Evolutionary conservation across 2,888 invertebrate species (phyloP), one percentile per base, ranked within the genome.

Genomic region (Alviniconcha strummeri): DNA sequence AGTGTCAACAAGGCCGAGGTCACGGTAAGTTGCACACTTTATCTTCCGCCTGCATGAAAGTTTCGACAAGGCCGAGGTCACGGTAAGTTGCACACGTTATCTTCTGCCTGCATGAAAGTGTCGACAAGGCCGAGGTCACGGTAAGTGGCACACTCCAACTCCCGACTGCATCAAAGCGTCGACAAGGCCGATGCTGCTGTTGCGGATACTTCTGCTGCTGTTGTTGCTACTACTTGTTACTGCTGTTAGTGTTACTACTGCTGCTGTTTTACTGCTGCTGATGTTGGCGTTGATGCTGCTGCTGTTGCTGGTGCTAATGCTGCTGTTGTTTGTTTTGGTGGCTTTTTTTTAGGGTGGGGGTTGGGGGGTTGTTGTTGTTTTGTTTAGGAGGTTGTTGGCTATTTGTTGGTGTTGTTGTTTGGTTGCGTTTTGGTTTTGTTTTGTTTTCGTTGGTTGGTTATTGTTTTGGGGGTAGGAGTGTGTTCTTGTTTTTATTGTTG

Each of bases 21-120:
- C 8, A 36, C 17, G 71, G 52, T 36, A 36, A 0, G 3, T 36
- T 36, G 36, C 1, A 36, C 0, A 64, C 15, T 11, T 4, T 4
- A 64, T 7, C 36, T 85, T 85, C 64, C 75, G 71, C n/a, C 55
- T 85, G 60, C 13, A 80, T 36, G 19, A 57, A 6, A n/a, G 15
- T 17, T 67, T 13, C 3, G 78, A 77, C 19, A 19, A 57, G n/a
- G 60, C 17, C 4, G 56, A 57, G 8, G 36, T 15, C 36, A 36
- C 36, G 36, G 36, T 36, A 36, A 36, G 36, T 36, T 36, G 36
- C 36, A 36, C 36, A 36, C 15, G 5, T 15, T 15, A 64, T 64
- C 36, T 85, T 85, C 64, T 69, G 71, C n/a, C 55, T 85, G 60
- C 13, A 80, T 36, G 4, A 57, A 6, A n/a, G 15, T 17, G 79